Base-by-base conservation (phyloP, 2,797 vertebrate species). In the Sebastolobus altivelis region DNA sequence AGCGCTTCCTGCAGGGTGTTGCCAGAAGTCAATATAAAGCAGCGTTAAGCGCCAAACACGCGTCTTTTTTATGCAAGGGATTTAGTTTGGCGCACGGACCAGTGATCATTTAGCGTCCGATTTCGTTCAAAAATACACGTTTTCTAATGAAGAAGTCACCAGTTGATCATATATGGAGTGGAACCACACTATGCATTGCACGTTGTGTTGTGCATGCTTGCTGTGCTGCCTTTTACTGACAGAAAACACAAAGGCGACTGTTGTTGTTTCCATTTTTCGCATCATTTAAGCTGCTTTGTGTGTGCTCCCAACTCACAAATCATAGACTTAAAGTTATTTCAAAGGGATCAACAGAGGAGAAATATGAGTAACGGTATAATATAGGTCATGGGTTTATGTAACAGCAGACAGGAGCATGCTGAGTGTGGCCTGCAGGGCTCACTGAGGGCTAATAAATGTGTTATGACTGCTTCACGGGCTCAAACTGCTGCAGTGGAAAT, bases 1-100 rank as follows among this genome's bases (percentile, higher is more conserved):
- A 22, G 74, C 62, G 66, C 75, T 85, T 84, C 81, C 78, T 73
- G 56, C 82, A 31, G 89, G 91, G 91, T 88, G 90, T 85, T 78
- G 78, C 68, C 90, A 76, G 35, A 12, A 84, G 68, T 67, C 84
- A 75, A 9, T 20, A n/a, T 12, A 55, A 66, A 76, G 49, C 75
- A 2, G 31, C 68, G 25, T 20, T 3, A 69, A 84, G 79, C 87
- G 71, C 84, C 74, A 77, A 87, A 87, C 84, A 71, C 71, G 70
- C 70, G 74, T 71, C 63, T 85, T 61, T 79, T 78, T 82, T 74
- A 74, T 72, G 6, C 7, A 8, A 46, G 31, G 61, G 9, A 31
- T 49, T 29, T 29, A 18, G 18, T 8, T 3, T 25, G 3, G 13
- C 3, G 43, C 46, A 7, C 6, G 35, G 3, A 31, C 31, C 2